These are phyloP conservation scores for Lagodon rhomboides DNA, from an alignment of 2,797 vertebrate species.

Conservation along the genomic window DNA sequence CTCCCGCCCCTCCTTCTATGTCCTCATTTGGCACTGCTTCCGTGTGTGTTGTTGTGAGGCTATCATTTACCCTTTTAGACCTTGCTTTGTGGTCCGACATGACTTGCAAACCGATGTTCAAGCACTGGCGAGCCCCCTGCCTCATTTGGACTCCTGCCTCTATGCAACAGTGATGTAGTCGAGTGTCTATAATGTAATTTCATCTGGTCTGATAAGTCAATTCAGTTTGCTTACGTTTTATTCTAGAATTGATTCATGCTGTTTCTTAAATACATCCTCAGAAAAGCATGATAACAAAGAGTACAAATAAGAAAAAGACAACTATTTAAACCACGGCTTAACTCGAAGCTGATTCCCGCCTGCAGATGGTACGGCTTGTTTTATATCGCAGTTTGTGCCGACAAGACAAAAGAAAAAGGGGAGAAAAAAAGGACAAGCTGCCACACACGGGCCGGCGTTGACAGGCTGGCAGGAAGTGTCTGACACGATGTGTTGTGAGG, in stretches of 20 bases:
- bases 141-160: slow-evolving; percentile 28
- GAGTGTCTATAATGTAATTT: not conserved
- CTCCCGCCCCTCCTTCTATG: slow-evolving; percentile 34
- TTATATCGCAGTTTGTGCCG: slow-evolving; percentile 23
- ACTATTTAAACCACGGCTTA: not conserved
- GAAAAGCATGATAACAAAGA: not conserved
- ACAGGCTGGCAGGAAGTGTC: slow-evolving; percentile 67
- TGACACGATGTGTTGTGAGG: slow-evolving; percentile 58
- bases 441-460: slow-evolving; percentile 51
- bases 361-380: slow-evolving; percentile 17
- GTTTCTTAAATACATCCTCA: not conserved
- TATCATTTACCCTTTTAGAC: slow-evolving; percentile 68
- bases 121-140: slow-evolving; percentile 25
- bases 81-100: slow-evolving; percentile 57
- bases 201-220: not conserved
- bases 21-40: slow-evolving; percentile 62
- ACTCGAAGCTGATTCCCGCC: slow-evolving; percentile 19
- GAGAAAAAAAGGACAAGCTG: slow-evolving; percentile 25
- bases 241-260: not conserved
- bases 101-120: slow-evolving; percentile 50
- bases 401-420: slow-evolving; percentile 37
- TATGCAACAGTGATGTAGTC: slow-evolving; percentile 4
- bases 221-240: not conserved
- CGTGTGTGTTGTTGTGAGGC: slow-evolving; percentile 47
- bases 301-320: not conserved